Conservation (phyloP, 2,113 vertebrate genomes). For the Ellobius talpinus region DNA sequence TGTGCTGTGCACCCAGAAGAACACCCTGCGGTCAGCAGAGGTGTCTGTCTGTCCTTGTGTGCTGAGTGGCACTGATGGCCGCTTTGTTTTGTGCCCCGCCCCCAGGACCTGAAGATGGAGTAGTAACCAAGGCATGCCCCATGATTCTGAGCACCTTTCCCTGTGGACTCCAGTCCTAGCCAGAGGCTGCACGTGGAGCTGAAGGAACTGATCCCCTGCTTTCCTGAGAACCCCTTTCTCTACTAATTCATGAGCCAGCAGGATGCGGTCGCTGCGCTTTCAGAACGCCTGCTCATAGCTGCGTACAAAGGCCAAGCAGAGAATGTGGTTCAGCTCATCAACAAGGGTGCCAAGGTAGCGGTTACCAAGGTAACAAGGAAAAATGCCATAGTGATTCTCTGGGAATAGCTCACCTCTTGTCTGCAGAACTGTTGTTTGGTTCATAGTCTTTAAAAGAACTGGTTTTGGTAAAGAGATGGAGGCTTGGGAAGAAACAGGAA, state of each 20-base stretch:
- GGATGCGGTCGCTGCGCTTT: conserved; percentile 96
- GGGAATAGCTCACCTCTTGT: conserved; percentile 80
- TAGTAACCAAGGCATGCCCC: conserved; percentile 75
- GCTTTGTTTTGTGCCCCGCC: conserved; percentile 82
- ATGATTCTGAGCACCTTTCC: conserved; percentile 68
- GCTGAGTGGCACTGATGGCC: conserved; percentile 74
- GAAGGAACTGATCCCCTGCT: conserved; percentile 77
- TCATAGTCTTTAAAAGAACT: conserved; percentile 76
- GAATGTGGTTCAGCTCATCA: conserved; percentile 99
- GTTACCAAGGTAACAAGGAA: conserved; percentile 96
- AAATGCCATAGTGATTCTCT: conserved; percentile 80
- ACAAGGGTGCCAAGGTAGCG: conserved; percentile 98
- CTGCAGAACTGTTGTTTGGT: conserved; percentile 69
- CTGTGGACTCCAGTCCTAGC: conserved; percentile 79
- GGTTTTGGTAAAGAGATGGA: not conserved
- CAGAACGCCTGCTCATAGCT: conserved; percentile 98
- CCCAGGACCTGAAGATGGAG: conserved; percentile 89
- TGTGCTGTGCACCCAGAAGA: not conserved
- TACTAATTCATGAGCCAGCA: conserved; percentile 99
- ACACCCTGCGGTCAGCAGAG: not conserved
- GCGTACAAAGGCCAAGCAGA: conserved; percentile 98
- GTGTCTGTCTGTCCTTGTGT: not conserved
- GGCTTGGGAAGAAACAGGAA: conserved; percentile 30
- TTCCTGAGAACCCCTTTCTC: conserved; percentile 84
- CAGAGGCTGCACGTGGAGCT: conserved; percentile 80